Conservation (phyloP, 2,888 invertebrate genomes). For the Bembecia ichneumoniformis region DNA sequence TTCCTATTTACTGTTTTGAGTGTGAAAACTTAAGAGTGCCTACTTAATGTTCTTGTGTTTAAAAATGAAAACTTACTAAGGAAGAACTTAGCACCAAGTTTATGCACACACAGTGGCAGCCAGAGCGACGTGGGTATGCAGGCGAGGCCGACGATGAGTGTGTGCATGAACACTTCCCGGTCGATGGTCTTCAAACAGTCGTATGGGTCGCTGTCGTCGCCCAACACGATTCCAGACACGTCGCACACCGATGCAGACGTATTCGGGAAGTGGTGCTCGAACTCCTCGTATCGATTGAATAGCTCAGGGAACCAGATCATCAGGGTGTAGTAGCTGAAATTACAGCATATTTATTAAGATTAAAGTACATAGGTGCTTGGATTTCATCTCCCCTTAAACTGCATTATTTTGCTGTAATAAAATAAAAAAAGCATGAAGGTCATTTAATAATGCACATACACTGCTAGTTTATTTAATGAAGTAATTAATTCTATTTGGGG, state of each 20-base stretch:
- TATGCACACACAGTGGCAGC: conserved; percentile 84
- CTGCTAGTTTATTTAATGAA: no score
- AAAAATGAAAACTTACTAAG: conserved; percentile 71
- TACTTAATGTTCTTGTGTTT: no score
- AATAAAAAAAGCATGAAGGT: no score
- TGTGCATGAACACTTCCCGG: conserved; percentile 80
- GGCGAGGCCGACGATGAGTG: conserved; percentile 83
- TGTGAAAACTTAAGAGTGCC: no score
- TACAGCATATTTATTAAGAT: background rate
- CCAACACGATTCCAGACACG: conserved; percentile 77
- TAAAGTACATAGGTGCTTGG: no score
- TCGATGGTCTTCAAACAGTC: conserved; percentile 77
- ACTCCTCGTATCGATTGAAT: conserved; percentile 86
- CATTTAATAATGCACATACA: no score
- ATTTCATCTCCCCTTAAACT: no score
- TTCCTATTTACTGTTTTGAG: no score
- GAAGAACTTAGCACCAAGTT: conserved; percentile 85
- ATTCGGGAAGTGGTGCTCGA: conserved; percentile 76
- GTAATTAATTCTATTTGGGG: no score
- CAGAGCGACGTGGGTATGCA: conserved; percentile 86
- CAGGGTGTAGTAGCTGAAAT: conserved; percentile 86
- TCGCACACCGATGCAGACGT: conserved; percentile 82
- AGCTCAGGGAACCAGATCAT: conserved; percentile 95
- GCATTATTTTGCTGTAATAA: no score
- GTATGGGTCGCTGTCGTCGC: conserved; percentile 59